Evolutionary conservation across 2,113 vertebrate species (phyloP).

Genomic region (Tyto alba): DNA sequence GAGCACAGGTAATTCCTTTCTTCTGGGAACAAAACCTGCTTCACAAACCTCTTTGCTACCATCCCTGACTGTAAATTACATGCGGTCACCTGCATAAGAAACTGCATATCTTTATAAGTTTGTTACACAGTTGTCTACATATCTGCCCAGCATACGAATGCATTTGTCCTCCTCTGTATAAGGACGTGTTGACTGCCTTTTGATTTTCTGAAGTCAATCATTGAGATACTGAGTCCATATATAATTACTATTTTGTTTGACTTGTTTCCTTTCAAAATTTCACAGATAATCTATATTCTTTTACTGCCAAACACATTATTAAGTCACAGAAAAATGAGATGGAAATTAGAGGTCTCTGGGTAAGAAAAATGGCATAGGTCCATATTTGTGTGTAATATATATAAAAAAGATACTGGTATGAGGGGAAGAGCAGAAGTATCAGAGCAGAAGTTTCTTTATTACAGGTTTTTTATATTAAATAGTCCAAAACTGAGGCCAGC

Average conservation of each 20-base stretch:
- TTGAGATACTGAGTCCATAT: neutral
- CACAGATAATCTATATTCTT: neutral
- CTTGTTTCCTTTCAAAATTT: neutral
- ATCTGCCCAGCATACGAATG: neutral
- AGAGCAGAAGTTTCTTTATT: neutral
- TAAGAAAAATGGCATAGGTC: neutral
- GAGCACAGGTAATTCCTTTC: neutral
- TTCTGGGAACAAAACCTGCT: neutral
- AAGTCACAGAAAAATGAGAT: neutral
- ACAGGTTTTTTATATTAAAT: neutral
- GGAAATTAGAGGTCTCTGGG: neutral
- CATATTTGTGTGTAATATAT: neutral
- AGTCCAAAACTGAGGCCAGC: neutral
- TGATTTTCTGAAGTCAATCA: neutral
- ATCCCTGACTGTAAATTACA: neutral
- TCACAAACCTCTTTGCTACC: neutral
- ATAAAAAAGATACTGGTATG: neutral
- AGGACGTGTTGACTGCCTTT: neutral
- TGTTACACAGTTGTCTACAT: accelerated
- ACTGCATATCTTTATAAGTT: neutral
- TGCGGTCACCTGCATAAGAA: neutral
- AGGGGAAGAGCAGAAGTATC: neutral
- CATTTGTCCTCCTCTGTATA: neutral
- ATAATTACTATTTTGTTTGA: neutral
- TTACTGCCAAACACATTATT: neutral